phyloP scores from a whole-genome alignment of 2,888 invertebrate genomes.

The Thecophora atra region DNA sequence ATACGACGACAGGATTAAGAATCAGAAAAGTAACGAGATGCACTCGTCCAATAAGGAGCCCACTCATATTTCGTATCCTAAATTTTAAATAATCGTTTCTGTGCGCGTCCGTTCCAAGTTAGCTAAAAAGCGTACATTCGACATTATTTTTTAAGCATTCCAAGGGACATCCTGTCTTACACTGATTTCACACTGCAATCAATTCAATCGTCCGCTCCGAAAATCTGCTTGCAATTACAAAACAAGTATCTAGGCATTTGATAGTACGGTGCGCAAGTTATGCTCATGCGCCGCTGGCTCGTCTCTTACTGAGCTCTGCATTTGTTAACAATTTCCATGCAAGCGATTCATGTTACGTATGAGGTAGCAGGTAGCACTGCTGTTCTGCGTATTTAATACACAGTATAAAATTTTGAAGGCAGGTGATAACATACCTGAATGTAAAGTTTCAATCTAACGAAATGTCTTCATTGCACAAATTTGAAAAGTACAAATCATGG shows the following conservation, averaged over 20 bases:
- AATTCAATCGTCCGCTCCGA: no score
- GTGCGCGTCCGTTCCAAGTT: background rate
- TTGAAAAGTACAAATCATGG: no score
- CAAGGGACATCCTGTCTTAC: constrained; percentile 30
- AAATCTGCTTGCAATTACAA: background rate
- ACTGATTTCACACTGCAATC: constrained; percentile 9
- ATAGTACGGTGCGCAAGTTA: background rate
- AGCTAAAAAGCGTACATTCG: background rate
- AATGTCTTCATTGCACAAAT: no score
- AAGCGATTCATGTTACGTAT: background rate
- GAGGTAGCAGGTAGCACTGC: background rate
- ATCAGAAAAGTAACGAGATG: constrained; percentile 44
- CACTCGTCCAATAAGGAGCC: constrained; percentile 41
- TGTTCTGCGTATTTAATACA: constrained; percentile 17
- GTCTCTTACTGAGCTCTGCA: constrained; percentile 20
- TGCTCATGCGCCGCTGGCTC: constrained; percentile 20
- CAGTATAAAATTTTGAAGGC: constrained; percentile 20
- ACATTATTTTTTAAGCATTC: background rate
- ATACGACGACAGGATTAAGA: constrained; percentile 37
- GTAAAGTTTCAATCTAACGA: background rate
- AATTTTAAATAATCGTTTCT: constrained; percentile 3
- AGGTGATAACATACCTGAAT: background rate
- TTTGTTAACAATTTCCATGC: constrained; percentile 2
- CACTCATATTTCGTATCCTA: constrained; percentile 47
- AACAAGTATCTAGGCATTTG: background rate